Conservation (phyloP, 2,888 invertebrate species). For the Antheraea assamensis region DNA sequence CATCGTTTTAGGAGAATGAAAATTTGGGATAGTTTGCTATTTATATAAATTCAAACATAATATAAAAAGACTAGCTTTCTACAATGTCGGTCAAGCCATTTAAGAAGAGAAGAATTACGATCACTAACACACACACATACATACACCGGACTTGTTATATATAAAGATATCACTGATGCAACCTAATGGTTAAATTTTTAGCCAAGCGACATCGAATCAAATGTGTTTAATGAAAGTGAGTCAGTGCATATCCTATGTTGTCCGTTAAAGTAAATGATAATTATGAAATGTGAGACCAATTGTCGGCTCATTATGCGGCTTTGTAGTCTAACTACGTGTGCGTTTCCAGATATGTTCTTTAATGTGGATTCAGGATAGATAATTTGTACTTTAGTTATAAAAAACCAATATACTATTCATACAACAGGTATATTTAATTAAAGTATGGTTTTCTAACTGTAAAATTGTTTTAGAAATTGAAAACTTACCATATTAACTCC, state of each 20-base stretch:
- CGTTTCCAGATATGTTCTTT: conserved; percentile 60
- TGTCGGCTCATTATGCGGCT: conserved; percentile 75
- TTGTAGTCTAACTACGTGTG: conserved; percentile 60
- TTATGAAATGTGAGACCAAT: conserved; percentile 78
- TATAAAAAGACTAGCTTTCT: too few species aligned
- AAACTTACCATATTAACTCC: neutral
- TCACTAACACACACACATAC: too few species aligned
- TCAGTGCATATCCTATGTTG: conserved; percentile 68
- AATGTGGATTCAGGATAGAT: conserved; percentile 31
- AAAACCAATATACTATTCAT: neutral
- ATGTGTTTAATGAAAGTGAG: conserved; percentile 41
- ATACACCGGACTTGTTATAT: too few species aligned
- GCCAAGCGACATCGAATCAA: conserved; percentile 45
- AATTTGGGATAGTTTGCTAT: too few species aligned
- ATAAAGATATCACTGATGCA: neutral
- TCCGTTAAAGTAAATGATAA: conserved; percentile 79
- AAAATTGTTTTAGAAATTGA: neutral
- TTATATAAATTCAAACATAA: too few species aligned
- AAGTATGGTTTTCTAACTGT: neutral
- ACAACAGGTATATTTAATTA: neutral
- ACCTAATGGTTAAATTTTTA: neutral
- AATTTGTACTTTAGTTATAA: neutral
- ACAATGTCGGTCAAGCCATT: too few species aligned
- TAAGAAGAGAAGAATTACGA: too few species aligned
- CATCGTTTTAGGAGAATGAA: too few species aligned